Evolutionary conservation across 2,113 vertebrate species (phyloP), one percentile per base, ranked within the genome.

Genomic region (Microtus richardsoni): DNA sequence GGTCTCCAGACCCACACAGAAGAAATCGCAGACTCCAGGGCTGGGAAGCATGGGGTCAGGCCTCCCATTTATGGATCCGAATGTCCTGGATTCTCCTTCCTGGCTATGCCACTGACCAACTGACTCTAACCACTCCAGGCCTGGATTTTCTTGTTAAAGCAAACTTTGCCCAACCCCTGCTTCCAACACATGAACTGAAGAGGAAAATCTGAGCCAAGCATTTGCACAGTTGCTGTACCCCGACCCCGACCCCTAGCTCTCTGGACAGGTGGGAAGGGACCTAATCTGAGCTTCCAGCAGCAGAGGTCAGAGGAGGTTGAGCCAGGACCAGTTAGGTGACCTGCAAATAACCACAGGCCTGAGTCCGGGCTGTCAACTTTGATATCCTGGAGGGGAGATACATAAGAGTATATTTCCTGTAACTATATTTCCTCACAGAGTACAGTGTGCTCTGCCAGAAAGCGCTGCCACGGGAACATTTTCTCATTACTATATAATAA

Each of bases 401-500:
- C 93, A 88, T 30, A 92, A 92, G 41, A 70, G 64, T 80, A 7
- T 88, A 28, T 86, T 78, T 95, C 92, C 87, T 91, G 54, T 83
- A 94, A 94, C 92, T 49, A 0, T 30, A 70, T 80, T 88, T 92
- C 91, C 94, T 92, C 44, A 3, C 7, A 33, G 91, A 79, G 88
- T 79, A 89, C 84, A 30, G 71, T 33, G 89, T 90, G n/a, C 95
- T 95, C 54, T 64, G 91, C 71, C 90, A 95, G 88, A 91, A 94
- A 89, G 77, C 84, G 0, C 75, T 33, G 93, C 85, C 26, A 44
- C 60, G 54, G 91, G 89, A 77, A 94, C 77, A 85, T 86, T 64
- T 85, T 85, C 94, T 92, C 93, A 82, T 96, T 79, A 85, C 90
- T 85, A 17, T 68, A 44, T 92, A 96, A 95, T 94, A 86, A 94